Base-by-base conservation (phyloP, 2,113 vertebrate genomes). In the Esox niger region DNA sequence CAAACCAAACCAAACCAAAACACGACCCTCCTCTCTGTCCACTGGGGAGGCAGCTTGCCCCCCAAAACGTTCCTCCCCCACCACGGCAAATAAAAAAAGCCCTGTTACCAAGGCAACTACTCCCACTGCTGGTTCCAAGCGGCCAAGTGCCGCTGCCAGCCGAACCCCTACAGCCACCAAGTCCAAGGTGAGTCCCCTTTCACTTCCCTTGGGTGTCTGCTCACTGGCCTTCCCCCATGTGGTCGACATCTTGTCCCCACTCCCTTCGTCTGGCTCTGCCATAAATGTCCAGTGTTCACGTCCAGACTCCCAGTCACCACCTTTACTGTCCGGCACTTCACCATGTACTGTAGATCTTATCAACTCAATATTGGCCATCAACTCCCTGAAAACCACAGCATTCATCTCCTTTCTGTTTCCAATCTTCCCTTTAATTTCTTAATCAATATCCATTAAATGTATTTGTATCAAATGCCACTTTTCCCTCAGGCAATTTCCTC, bases 11-110 rank as follows among this genome's bases (percentile, higher is more conserved):
- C 52, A 85, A 83, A 60, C 82, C 78, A 97, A 93, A 87, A 84
- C 90, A 84, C 93, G 91, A 84, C 90, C 91, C 70, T 81, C 82
- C 73, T 88, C 87, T 26, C 79, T 91, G 76, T 74, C 90, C 68
- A 83, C 86, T 77, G 85, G 85, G 88, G 82, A 78, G 9, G 82
- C 82, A 76, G 82, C 85, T 71, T 66, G 67, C 72, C 84, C 87
- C 71, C 90, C 92, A 88, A 96, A 92, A 87, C 91, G 91, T 71
- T 91, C 84, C 54, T 82, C 86, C 82, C 82, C 92, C 4, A 79
- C 82, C 78, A 79, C 90, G 68, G 76, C 80, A 67, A 93, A 87
- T 90, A 98, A 95, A 95, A 97, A 97, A 79, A 84, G 90, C 85
- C 88, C 90, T 43, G 89, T 89, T 68, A 87, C 93, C 26, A 88